These are phyloP conservation scores for Pseudorasbora parva DNA, from an alignment of 2,113 vertebrate genomes.

Conservation along the genomic window DNA sequence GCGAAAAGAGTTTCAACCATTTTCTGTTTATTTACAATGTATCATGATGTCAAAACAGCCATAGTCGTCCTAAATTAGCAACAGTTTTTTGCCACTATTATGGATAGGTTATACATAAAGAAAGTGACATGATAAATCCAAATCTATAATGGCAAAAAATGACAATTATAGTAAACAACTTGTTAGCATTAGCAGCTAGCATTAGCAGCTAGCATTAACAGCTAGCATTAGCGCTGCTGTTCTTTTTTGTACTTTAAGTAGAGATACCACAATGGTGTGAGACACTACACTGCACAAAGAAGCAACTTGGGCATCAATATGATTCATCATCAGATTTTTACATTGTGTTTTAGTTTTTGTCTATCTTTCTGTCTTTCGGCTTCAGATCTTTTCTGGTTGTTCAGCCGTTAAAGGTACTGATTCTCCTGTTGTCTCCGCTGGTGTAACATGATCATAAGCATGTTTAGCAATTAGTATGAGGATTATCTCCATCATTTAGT, in stretches of 20 bases:
- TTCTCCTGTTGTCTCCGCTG: neutral
- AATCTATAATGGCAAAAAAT: neutral
- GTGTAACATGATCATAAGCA: neutral
- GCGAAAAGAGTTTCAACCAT: neutral
- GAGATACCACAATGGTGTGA: neutral
- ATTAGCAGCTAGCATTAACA: neutral
- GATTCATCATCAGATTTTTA: neutral
- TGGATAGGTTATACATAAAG: too few species aligned
- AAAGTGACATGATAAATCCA: too few species aligned
- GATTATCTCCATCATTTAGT: too few species aligned
- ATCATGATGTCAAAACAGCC: neutral
- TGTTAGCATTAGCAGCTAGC: too few species aligned
- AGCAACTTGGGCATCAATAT: neutral
- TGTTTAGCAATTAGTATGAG: too few species aligned
- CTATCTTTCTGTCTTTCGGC: too few species aligned
- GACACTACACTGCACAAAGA: neutral
- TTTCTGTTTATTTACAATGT: neutral
- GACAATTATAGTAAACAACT: neutral
- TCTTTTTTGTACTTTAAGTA: neutral
- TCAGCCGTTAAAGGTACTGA: neutral
- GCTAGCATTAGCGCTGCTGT: neutral
- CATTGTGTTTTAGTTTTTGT: neutral
- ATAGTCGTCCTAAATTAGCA: too few species aligned
- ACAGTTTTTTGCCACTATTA: too few species aligned
- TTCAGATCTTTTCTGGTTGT: neutral